Evolutionary conservation across 1,140 invertebrate genomes (phyloP).

Genomic region (Pseudoatta argentina): DNA sequence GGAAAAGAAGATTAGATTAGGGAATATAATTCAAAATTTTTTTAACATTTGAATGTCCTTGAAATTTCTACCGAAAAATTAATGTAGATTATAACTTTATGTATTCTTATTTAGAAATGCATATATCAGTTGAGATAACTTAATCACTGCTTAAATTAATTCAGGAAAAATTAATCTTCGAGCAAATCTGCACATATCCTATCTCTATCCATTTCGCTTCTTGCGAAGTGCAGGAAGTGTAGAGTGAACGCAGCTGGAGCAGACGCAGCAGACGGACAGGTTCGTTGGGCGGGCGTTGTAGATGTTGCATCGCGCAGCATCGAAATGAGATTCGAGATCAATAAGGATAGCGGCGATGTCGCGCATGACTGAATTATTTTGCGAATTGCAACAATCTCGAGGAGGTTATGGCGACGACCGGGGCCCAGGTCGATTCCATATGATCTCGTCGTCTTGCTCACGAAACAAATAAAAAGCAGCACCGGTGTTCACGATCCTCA

Average conservation of each 20-base stretch:
- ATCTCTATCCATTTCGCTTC: too few species aligned
- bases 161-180: not conserved
- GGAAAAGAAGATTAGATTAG: too few species aligned
- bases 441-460: conserved; percentile 18
- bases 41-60: too few species aligned
- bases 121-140: too few species aligned
- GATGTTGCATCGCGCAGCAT: not conserved
- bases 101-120: too few species aligned
- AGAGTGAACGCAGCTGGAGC: too few species aligned
- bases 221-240: not conserved
- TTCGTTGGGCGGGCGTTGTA: not conserved
- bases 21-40: too few species aligned
- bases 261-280: not conserved
- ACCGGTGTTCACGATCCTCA: conserved; percentile 27
- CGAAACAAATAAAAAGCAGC: conserved; percentile 13
- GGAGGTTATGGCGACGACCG: conserved; percentile 70
- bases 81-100: too few species aligned
- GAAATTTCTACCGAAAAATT: too few species aligned
- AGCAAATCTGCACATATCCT: not conserved
- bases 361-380: conserved; percentile 75
- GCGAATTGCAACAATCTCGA: conserved; percentile 65
- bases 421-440: conserved; percentile 27
- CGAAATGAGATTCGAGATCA: conserved; percentile 57
- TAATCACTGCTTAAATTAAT: too few species aligned
- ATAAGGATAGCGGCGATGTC: conserved; percentile 63